Percentiles rank a stretch among this genome's conserved stretches.
phyloP scores from a whole-genome alignment of 2,888 invertebrate species.

The Phalangium opilio region DNA sequence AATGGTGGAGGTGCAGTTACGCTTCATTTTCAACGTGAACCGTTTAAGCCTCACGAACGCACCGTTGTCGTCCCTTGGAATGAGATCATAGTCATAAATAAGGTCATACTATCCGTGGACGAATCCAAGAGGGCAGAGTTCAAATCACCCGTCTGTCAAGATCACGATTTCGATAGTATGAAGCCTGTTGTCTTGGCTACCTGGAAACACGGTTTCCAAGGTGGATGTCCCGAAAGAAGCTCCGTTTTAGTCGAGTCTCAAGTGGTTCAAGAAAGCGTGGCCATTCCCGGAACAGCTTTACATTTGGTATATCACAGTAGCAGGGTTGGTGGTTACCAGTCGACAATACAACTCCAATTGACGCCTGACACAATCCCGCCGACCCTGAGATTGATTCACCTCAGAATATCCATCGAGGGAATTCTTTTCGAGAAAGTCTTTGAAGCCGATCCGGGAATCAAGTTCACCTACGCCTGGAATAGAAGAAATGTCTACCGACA shows the following conservation, averaged over 20 bases:
- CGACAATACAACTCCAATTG: constrained; percentile 76
- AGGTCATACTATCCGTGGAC: constrained; percentile 20
- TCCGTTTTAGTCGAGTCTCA: constrained; percentile 82
- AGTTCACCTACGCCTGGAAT: constrained; percentile 95
- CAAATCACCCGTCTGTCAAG: constrained; percentile 46
- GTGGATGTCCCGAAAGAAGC: constrained; percentile 62
- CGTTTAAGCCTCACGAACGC: constrained; percentile 71
- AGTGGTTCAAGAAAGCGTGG: constrained; percentile 87
- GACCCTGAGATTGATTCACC: constrained; percentile 71
- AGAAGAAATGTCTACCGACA: constrained; percentile 75
- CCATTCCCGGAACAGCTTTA: constrained; percentile 81
- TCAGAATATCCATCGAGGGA: constrained; percentile 67
- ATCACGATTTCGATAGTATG: constrained; percentile 70
- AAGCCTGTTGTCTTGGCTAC: constrained; percentile 74
- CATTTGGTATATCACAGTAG: constrained; percentile 91
- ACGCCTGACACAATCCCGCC: constrained; percentile 64
- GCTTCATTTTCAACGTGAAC: constrained; percentile 85
- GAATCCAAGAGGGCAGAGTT: constrained; percentile 18
- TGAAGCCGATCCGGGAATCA: constrained; percentile 88
- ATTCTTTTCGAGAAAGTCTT: constrained; percentile 79
- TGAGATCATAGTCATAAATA: constrained; percentile 70
- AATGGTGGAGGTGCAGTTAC: constrained; percentile 97
- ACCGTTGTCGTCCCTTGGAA: constrained; percentile 96
- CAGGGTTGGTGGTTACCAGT: constrained; percentile 82
- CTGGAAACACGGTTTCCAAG: constrained; percentile 77